Evolutionary conservation across 2,113 vertebrate species (phyloP), one percentile per base, ranked within the genome.

Genomic region (Chaetodon auriga): DNA sequence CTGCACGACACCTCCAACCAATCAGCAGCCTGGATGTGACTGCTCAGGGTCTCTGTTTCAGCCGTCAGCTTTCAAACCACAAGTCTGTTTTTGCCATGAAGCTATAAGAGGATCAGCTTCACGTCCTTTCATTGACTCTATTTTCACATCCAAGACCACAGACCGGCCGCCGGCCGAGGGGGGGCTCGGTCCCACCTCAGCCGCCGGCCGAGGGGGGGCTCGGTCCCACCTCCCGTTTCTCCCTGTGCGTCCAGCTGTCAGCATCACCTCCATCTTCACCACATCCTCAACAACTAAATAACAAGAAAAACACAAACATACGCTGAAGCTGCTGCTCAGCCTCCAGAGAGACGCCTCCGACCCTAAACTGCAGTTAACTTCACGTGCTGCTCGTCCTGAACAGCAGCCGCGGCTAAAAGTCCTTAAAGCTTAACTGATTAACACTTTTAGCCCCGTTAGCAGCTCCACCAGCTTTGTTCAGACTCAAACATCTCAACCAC

Each of bases 261-360:
- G 30, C 18, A 53, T 75, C 75, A 83, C 71, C 66, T 84, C 25
- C 16, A 51, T 45, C 61, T 21, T n/a, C 71, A 89, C 86, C 86
- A 89, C 82, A 87, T 87, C 91, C 89, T 76, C 65, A 85, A 82
- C 81, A 66, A 85, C 89, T 84, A 23, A 75, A 83, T 49, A 78
- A 80, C 68, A 5, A 10, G 18, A 21, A 85, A 88, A 83, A 81
- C 36, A 65, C 83, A 80, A 85, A 87, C 75, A n/a, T n/a, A 81
- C 62, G n/a, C 60, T 65, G 5, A 41, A 76, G 51, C 69, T 82
- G 43, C 75, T 45, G 53, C 57, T 43, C 63, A 81, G 55, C 78
- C 72, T 61, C 68, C 81, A 46, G 7, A 86, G 43, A 66, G 65
- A 78, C 65, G 64, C 12, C 7, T 73, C 25, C 23, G n/a, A 71